Evolutionary conservation across 1,140 invertebrate species (phyloP).

Genomic region (Lasioglossum baleicum): DNA sequence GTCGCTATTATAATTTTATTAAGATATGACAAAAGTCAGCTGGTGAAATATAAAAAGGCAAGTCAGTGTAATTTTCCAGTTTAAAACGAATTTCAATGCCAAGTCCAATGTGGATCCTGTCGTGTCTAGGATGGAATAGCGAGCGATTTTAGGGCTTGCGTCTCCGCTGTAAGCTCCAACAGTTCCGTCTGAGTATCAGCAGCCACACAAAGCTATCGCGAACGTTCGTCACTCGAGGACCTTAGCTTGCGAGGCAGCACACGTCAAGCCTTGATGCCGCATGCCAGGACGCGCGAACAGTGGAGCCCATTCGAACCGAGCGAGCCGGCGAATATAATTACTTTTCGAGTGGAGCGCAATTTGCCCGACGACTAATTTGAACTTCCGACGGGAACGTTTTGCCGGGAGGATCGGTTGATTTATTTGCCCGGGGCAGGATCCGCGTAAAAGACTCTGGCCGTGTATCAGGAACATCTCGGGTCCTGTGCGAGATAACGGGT

Average conservation of each 20-base stretch:
- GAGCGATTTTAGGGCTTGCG: too few relatives aligned
- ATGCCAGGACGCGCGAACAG: background rate
- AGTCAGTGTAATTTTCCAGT: too few relatives aligned
- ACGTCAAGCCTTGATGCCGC: background rate
- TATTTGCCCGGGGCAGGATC: slow-evolving; percentile 26
- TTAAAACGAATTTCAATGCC: too few relatives aligned
- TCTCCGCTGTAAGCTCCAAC: too few relatives aligned
- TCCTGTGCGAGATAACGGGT: slow-evolving; percentile 22
- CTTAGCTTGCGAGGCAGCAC: background rate
- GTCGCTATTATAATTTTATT: too few relatives aligned
- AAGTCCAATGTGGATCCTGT: too few relatives aligned
- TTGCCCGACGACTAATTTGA: slow-evolving; percentile 38
- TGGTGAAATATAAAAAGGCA: too few relatives aligned
- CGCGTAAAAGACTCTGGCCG: slow-evolving; percentile 20
- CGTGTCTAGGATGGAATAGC: too few relatives aligned
- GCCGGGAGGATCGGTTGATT: slow-evolving; percentile 24
- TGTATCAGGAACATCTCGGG: slow-evolving; percentile 1
- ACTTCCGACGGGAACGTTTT: slow-evolving; percentile 34
- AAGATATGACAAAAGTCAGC: too few relatives aligned
- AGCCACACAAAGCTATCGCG: too few relatives aligned
- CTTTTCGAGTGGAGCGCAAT: slow-evolving; percentile 29
- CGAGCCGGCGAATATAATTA: slow-evolving; percentile 24
- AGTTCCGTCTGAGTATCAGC: too few relatives aligned
- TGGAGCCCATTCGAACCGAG: background rate
- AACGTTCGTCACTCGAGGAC: background rate